Evolutionary conservation across 2,888 invertebrate genomes (phyloP).

Genomic region (Mythimna albipuncta): DNA sequence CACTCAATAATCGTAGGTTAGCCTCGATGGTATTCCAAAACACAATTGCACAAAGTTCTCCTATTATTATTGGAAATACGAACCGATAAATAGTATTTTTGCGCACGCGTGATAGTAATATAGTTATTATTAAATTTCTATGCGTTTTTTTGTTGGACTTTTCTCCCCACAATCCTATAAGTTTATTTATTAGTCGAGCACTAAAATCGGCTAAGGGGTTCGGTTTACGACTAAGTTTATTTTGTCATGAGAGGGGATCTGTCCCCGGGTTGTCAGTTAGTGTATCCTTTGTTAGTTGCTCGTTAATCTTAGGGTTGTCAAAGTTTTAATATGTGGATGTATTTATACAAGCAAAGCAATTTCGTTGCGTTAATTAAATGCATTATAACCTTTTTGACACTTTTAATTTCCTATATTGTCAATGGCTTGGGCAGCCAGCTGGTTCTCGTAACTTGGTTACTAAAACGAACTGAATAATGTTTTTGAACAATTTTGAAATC

Average conservation of each 20-base stretch:
- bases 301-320: conserved; percentile 74
- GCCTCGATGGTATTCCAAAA: conserved; percentile 65
- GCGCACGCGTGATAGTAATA: conserved; percentile 81
- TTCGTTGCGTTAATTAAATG: conserved; percentile 27
- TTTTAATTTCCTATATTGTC: background rate
- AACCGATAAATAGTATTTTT: conserved; percentile 77
- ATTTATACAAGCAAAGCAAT: conserved; percentile 30
- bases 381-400: conserved; percentile 1
- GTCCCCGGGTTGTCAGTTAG: conserved; percentile 78
- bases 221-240: conserved; percentile 85
- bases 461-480: background rate
- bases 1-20: conserved; percentile 82
- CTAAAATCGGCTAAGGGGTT: conserved; percentile 84
- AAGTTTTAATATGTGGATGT: conserved; percentile 62
- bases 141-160: conserved; percentile 68
- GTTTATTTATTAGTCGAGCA: conserved; percentile 87
- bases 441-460: too few species aligned
- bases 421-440: background rate
- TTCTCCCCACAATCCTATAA: conserved; percentile 82
- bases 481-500: background rate
- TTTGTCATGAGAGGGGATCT: conserved; percentile 80
- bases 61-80: conserved; percentile 79
- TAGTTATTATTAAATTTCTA: conserved; percentile 79
- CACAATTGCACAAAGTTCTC: conserved; percentile 78
- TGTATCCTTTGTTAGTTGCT: conserved; percentile 77